phyloP scores from a whole-genome alignment of 2,888 invertebrate species.

The Lysandra bellargus region DNA sequence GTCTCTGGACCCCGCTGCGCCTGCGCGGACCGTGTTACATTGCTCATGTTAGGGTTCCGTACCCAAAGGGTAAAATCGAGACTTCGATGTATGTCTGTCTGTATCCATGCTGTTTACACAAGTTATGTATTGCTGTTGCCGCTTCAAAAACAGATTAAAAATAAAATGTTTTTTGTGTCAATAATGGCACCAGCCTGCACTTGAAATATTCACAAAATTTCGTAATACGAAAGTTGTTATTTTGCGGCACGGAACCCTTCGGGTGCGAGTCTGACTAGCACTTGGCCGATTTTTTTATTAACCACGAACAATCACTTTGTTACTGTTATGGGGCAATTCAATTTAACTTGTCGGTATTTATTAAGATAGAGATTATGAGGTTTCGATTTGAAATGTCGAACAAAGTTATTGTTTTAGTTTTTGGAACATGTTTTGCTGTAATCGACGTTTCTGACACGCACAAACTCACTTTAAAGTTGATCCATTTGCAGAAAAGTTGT shows the following conservation, averaged over 20 bases:
- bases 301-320: slow-evolving; percentile 19
- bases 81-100: background rate
- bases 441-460: background rate
- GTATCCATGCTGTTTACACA: background rate
- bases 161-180: no score
- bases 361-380: background rate
- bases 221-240: no score
- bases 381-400: background rate
- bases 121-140: no score
- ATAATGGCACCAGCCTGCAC: no score
- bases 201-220: no score
- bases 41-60: slow-evolving; percentile 6
- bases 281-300: background rate
- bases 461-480: background rate
- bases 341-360: slow-evolving; percentile 11
- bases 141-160: no score
- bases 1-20: slow-evolving; percentile 43
- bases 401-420: background rate
- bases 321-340: background rate
- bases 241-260: background rate
- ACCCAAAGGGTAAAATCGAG: background rate
- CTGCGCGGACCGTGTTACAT: slow-evolving; percentile 44
- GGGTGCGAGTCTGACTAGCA: background rate
- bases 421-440: background rate
- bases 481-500: background rate